Base-by-base conservation (phyloP, 2,113 vertebrate species). In the Mungos mungo region DNA sequence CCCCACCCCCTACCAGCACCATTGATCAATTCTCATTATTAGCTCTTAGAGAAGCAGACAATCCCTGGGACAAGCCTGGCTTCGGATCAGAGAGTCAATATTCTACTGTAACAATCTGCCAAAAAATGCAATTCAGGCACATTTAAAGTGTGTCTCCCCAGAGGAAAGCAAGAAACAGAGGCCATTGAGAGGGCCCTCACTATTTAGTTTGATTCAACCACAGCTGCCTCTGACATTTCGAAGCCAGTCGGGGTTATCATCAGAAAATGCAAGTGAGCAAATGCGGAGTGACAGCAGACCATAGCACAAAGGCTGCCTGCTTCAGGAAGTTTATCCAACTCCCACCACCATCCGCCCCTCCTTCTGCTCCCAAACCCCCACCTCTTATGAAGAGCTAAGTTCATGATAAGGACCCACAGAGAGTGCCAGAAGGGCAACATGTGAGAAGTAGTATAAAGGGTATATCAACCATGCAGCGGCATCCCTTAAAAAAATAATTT, bases 31-130 rank as follows among this genome's bases (percentile, higher is more conserved):
- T 97, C 97, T 97, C 97, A 98, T 98, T 96, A 98, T 97, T 98
- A 98, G 97, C 97, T 98, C 95, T 98, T 95, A 97, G 96, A 97
- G 97, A 98, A 97, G 50, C 97, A 97, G 94, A 97, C 97, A 71
- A 80, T 97, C 95, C 93, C 89, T 72, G 74, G 83, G 94, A 97
- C 92, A 95, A 98, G 72, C 87, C 97, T 98, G 97, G 97, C 98
- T 97, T 96, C 92, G 81, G 96, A 98, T 96, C 97, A 97, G 97
- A 93, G 95, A 98, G 98, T 98, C 98, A 98, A 98, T 98, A 98
- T 97, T 85, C 90, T 95, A 96, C 87, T 96, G 97, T 97, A 98
- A 97, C 96, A 97, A 96, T 96, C 97, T 98, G 95, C 96, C 96
- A 98, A 97, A 98, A 96, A 88, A 69, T 4, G 2, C 90, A 80